Conservation (phyloP, 2,888 invertebrate genomes). For the Agrenia bidenticulata region DNA sequence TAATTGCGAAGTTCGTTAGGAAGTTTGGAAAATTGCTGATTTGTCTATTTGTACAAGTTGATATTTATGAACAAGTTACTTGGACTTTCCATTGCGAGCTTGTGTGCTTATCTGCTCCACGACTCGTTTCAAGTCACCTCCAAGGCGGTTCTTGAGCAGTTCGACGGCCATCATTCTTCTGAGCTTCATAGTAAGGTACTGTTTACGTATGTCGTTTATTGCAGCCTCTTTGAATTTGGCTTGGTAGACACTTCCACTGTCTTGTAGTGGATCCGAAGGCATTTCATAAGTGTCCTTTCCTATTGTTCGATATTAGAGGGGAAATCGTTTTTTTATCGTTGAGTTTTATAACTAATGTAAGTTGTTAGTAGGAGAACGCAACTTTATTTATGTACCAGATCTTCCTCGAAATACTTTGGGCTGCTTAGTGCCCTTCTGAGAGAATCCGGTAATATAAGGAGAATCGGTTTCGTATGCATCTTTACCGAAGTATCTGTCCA, state of each 20-base stretch:
- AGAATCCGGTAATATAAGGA: not conserved
- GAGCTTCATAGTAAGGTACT: constrained; percentile 4
- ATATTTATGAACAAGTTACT: not conserved
- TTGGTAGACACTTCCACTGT: not conserved
- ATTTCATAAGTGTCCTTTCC: not conserved
- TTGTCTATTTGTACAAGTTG: no score
- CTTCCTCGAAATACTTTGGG: not conserved
- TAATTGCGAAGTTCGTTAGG: no score
- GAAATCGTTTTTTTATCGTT: no score
- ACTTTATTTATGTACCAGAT: not conserved
- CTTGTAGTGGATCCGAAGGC: not conserved
- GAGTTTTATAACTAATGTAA: no score
- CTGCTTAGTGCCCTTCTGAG: not conserved
- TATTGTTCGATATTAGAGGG: no score
- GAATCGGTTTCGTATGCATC: not conserved
- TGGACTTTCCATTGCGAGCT: constrained; percentile 2
- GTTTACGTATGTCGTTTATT: not conserved
- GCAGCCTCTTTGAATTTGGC: not conserved
- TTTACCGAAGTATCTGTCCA: constrained; percentile 5
- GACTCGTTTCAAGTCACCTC: constrained; percentile 10
- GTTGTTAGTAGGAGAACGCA: not conserved
- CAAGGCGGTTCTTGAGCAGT: constrained; percentile 7
- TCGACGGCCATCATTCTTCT: constrained; percentile 13
- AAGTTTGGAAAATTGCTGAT: not conserved
- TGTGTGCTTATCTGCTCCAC: constrained; percentile 2